These are phyloP conservation scores for Globodera rostochiensis DNA, from an alignment of 1,140 invertebrate species.

Conservation along the genomic window DNA sequence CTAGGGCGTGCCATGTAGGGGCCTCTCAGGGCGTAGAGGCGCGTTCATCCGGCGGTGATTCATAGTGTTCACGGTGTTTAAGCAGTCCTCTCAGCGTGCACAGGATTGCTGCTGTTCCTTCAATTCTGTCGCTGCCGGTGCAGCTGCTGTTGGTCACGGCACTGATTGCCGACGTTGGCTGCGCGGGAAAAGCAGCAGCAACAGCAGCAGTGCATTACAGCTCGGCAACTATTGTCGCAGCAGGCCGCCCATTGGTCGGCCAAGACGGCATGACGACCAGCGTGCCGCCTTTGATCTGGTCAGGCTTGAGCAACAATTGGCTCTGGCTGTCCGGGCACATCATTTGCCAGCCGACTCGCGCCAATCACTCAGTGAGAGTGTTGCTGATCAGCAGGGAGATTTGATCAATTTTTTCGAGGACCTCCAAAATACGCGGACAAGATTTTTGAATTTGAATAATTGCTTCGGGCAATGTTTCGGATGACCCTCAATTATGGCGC, in stretches of 20 bases:
- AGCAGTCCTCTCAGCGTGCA: no score
- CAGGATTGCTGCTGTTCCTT: no score
- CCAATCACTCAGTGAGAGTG: background rate
- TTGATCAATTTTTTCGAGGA: no score
- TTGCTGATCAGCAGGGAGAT: no score
- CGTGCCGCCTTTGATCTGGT: slow-evolving; percentile 52
- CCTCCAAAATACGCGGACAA: no score
- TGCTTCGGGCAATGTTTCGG: no score
- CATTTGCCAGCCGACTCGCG: background rate
- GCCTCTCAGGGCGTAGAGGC: no score
- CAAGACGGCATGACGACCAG: slow-evolving; percentile 18
- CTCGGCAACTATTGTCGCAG: background rate
- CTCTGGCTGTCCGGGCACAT: background rate
- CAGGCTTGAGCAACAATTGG: slow-evolving; percentile 27
- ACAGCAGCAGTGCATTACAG: background rate
- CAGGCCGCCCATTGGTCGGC: background rate
- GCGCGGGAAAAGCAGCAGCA: background rate
- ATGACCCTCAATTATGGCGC: background rate
- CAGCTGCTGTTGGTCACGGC: background rate
- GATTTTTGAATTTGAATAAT: no score
- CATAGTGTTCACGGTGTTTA: no score
- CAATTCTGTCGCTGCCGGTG: background rate
- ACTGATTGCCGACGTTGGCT: background rate
- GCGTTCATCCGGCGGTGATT: no score
- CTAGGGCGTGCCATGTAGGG: no score